A percentile compares a stretch with the other conserved stretches of the same genome.
phyloP scores from a whole-genome alignment of 2,113 vertebrate species.

The Typhlomys cinereus region DNA sequence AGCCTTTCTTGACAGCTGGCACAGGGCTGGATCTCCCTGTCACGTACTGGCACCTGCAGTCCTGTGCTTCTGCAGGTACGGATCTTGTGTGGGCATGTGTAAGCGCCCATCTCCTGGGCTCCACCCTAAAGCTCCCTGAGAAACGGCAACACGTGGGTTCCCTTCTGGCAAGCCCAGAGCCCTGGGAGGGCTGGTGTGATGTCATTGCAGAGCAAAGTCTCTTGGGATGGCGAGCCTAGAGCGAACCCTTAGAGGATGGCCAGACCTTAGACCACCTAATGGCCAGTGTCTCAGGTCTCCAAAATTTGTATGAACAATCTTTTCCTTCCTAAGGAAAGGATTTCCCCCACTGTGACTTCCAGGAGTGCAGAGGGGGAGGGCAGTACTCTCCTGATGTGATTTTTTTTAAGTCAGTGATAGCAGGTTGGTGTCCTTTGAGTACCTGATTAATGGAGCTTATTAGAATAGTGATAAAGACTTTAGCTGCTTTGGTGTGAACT shows the following conservation, averaged over 20 bases:
- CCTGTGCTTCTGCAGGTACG: not conserved
- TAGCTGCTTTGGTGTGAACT: slow-evolving; percentile 4
- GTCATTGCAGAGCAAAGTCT: no score
- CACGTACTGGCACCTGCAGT: not conserved
- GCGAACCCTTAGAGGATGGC: not conserved
- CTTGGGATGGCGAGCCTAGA: no score
- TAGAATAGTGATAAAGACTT: slow-evolving; percentile 26
- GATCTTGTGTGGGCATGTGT: not conserved
- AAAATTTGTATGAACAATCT: not conserved
- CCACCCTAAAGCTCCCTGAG: not conserved
- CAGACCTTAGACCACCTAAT: not conserved
- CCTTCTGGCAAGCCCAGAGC: not conserved
- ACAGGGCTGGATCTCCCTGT: not conserved
- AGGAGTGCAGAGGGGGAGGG: not conserved
- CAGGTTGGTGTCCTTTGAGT: not conserved
- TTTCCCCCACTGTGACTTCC: not conserved
- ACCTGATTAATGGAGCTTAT: not conserved
- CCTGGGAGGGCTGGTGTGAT: no score
- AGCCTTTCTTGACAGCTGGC: not conserved
- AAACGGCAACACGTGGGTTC: not conserved
- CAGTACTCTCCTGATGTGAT: not conserved
- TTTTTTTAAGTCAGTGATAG: slow-evolving; percentile 22
- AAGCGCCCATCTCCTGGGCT: not conserved
- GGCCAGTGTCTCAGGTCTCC: not conserved
- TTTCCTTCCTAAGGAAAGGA: not conserved